Conservation (phyloP, 2,113 vertebrate species). For the Maccullochella peelii region DNA sequence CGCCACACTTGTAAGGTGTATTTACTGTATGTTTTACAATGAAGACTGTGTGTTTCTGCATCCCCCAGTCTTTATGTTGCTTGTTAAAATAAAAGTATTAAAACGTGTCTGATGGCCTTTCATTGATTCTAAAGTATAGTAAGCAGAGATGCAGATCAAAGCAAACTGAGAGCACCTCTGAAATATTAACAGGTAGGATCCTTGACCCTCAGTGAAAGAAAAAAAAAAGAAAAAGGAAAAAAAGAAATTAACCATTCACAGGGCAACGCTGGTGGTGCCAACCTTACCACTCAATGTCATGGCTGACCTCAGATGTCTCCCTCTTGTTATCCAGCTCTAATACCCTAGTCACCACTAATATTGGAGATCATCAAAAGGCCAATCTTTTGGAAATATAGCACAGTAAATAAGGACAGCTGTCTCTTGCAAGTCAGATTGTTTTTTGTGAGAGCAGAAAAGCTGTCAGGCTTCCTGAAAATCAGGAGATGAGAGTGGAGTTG, state of each 20-base stretch:
- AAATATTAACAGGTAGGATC: conserved; percentile 66
- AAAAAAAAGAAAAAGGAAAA: conserved; percentile 10
- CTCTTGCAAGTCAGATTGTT: conserved; percentile 50
- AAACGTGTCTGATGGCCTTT: conserved; percentile 34
- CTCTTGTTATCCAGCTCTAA: conserved; percentile 55
- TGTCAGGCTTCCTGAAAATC: conserved; percentile 46
- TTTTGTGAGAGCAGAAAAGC: conserved; percentile 32
- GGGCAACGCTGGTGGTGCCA: conserved; percentile 21
- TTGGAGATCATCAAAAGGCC: conserved; percentile 61
- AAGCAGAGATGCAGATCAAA: conserved; percentile 70
- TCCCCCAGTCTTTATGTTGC: neutral
- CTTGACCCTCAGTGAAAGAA: conserved; percentile 53
- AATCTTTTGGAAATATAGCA: conserved; percentile 57
- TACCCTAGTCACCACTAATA: conserved; percentile 52
- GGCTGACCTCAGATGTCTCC: conserved; percentile 65
- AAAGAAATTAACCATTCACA: conserved; percentile 67
- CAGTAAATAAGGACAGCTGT: conserved; percentile 60
- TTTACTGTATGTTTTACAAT: conserved; percentile 5
- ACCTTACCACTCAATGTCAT: conserved; percentile 40
- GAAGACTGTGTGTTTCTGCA: neutral
- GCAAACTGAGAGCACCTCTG: conserved; percentile 25
- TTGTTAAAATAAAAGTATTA: conserved; percentile 18
- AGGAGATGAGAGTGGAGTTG: conserved; percentile 1
- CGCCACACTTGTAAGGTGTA: neutral
- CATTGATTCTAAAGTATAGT: conserved; percentile 30